phyloP scores from a whole-genome alignment of 2,888 invertebrate genomes.

The Antitype chi region DNA sequence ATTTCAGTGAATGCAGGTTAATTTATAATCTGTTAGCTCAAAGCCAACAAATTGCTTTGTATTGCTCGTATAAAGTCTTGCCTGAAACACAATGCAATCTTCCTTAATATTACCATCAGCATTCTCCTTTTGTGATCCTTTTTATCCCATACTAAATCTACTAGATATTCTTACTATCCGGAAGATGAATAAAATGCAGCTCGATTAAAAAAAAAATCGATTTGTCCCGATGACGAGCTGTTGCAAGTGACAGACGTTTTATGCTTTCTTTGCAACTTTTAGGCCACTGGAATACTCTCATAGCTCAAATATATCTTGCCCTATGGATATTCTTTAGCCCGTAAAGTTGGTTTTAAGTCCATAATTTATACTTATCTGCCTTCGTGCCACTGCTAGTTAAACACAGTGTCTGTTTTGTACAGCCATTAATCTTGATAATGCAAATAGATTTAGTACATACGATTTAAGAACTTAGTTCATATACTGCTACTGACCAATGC shows the following conservation, averaged over 20 bases:
- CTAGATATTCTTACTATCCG: background rate
- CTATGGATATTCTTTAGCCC: background rate
- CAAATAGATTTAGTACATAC: constrained; percentile 36
- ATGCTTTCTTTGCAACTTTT: constrained; percentile 3
- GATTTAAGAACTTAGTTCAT: background rate
- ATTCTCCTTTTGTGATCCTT: background rate
- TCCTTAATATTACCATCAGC: background rate
- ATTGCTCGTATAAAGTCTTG: background rate
- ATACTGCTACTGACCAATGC: background rate
- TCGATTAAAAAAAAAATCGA: background rate
- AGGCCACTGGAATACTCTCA: background rate
- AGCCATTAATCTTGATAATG: constrained; percentile 38
- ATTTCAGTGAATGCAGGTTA: background rate
- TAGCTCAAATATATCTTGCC: background rate
- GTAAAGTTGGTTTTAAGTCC: constrained; percentile 13
- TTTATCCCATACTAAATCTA: background rate
- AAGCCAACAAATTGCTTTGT: background rate
- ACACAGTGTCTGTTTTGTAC: constrained; percentile 24
- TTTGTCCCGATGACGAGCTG: background rate
- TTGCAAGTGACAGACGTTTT: background rate
- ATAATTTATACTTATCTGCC: constrained; percentile 34
- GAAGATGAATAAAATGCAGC: background rate
- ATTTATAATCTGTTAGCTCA: background rate
- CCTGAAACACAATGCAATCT: background rate
- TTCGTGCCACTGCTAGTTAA: constrained; percentile 40